Evolutionary conservation across 2,113 vertebrate species (phyloP), one percentile per base, ranked within the genome.

Genomic region (Rhizomys pruinosus): DNA sequence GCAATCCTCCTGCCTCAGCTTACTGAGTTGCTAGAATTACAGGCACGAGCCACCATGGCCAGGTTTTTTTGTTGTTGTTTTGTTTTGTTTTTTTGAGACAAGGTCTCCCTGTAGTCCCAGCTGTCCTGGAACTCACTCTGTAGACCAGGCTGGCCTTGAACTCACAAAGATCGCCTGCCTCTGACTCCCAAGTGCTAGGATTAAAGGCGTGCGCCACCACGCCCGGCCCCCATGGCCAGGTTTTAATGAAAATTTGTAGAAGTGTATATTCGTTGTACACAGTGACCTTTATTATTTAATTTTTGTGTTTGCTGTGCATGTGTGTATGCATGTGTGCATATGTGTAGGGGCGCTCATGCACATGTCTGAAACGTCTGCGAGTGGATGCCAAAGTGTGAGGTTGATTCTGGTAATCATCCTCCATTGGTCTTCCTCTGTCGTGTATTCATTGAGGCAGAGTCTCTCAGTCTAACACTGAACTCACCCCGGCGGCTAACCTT

Each of bases 361-460:
- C 32, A 19, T 3, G 37, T 32, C 10, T 7, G 19, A 22, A 20
- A 19, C 2, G 37, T 32, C 10, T 7, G 19, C 1, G 1, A 7
- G 1, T 10, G 13, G 29, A 7, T 34, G 17, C 44, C 7, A 15
- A 39, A 1, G 79, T 13, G 19, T 19, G 44, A 84, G 12, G 12
- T 25, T n/a, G 61, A 37, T 16, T 22, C 22, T 63, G 7, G 34
- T 11, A 15, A 25, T 16, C 82, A 52, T 16, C 44, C 64, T 68
- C 23, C 34, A 69, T 69, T 20, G 25, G 4, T n/a, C 42, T 34
- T 25, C 25, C 23, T 61, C 37, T 34, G 7, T 39, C n/a, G n/a
- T n/a, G n/a, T 68, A 52, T 16, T 68, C 59, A 32, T 12, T 82
- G 44, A 69, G 7, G 10, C 20, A 68, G 44, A 37, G 32, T 1